Conservation (phyloP, 1,140 invertebrate species). For the Oryctes rhinoceros region DNA sequence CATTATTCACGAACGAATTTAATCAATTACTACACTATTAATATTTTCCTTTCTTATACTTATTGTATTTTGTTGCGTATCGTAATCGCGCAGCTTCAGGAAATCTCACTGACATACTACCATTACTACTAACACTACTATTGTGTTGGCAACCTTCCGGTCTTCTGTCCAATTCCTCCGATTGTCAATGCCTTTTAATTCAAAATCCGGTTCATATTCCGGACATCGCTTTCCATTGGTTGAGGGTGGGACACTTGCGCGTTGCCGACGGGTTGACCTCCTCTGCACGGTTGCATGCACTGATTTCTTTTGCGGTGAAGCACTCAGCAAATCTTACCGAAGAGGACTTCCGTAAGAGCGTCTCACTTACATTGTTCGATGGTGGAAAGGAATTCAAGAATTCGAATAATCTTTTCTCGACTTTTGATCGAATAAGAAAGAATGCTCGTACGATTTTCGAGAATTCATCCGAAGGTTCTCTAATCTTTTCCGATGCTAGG, state of each 20-base stretch:
- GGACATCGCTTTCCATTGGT: conserved; percentile 9
- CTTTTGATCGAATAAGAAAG: no score
- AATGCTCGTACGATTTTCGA: no score
- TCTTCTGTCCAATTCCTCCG: conserved; percentile 25
- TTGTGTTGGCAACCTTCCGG: not conserved
- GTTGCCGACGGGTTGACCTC: not conserved
- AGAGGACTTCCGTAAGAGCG: no score
- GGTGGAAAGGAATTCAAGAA: no score
- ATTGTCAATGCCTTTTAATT: conserved; percentile 36
- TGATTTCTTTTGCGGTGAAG: not conserved
- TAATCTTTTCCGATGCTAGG: no score
- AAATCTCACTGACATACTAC: not conserved
- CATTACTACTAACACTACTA: not conserved
- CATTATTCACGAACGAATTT: no score
- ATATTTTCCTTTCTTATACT: no score
- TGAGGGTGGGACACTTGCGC: conserved; percentile 17
- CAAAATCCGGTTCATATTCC: conserved; percentile 23
- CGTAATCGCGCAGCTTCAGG: not conserved
- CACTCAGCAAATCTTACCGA: not conserved
- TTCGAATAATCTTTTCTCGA: no score
- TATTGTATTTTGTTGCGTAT: not conserved
- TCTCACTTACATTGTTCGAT: no score
- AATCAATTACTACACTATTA: no score
- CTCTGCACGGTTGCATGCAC: not conserved
- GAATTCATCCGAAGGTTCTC: no score